Base-by-base conservation (phyloP, 2,888 invertebrate species). In the Cosmia pyralina region DNA sequence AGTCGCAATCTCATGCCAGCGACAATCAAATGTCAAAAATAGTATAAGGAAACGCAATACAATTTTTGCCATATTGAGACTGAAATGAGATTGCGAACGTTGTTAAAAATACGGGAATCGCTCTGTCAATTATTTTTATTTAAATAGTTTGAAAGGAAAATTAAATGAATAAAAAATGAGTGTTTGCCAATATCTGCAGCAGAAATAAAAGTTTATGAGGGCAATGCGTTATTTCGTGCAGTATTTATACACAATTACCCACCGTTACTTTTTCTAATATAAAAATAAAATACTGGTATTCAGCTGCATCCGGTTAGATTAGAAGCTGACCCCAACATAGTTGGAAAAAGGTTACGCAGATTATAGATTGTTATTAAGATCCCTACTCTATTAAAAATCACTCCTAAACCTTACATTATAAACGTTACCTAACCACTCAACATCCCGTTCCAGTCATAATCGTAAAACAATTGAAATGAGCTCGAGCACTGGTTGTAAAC, bases 391-490 rank as follows among this genome's bases (percentile, higher is more conserved):
- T 62, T 63, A 53, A 63, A 55, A 60, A 34, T 44, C 59, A 48
- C 48, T 75, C 13, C 17, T n/a, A 13, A 55, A 38, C 19, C 19
- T 10, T 7, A 17, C 75, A 46, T 28, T 48, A 28, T 28, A n/a
- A 60, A 50, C 15, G 44, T n/a, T 52, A 17, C 44, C 10, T 44
- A 53, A 55, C 50, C 55, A 48, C 55, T 67, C 48, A 55, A 41
- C 53, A 38, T 38, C 38, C 17, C 52, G 38, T 69, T 38, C 38
- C 13, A 69, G 48, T 44, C 34, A 82, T 74, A 63, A 71, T 72
- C 69, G 75, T 82, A 82, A 81, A 82, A 75, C 73, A 80, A 77
- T 72, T 74, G 46, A 59, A 78, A 69, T 53, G 60, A 57, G 57
- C 80, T 53, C 28, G 44, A 41, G 60, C 48, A 46, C 53, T 38